Conservation (phyloP, 2,888 invertebrate genomes). For the Doris montereyensis region DNA sequence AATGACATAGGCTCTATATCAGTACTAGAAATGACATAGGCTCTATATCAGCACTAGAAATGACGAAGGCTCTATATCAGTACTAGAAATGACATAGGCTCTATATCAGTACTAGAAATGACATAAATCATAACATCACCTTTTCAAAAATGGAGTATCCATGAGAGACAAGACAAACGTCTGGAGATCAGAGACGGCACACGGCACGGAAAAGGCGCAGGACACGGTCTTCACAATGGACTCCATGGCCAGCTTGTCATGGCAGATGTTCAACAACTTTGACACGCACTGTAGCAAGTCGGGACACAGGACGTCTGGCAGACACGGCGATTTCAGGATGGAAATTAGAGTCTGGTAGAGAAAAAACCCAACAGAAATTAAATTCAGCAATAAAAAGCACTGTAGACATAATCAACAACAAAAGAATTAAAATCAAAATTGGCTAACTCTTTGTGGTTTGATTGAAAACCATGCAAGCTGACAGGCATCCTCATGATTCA, state of each 20-base stretch:
- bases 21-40: too few relatives aligned
- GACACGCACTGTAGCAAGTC: constrained; percentile 50
- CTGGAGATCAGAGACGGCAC: constrained; percentile 45
- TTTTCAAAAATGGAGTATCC: constrained; percentile 68
- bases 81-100: too few relatives aligned
- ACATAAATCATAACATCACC: constrained; percentile 54
- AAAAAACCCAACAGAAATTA: background rate
- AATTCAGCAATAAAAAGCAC: too few relatives aligned
- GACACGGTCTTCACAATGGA: constrained; percentile 52
- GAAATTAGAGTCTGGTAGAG: constrained; percentile 48
- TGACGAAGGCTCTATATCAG: too few relatives aligned
- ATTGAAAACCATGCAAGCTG: too few relatives aligned
- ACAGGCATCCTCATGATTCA: too few relatives aligned
- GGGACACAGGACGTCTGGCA: constrained; percentile 44
- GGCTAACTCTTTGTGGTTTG: too few relatives aligned
- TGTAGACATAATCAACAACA: too few relatives aligned
- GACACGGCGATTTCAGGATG: constrained; percentile 46
- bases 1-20: too few relatives aligned
- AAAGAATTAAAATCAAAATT: too few relatives aligned
- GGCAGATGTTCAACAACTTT: constrained; percentile 49
- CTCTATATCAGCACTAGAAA: too few relatives aligned
- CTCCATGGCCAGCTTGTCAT: constrained; percentile 50
- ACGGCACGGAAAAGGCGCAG: constrained; percentile 52
- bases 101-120: too few relatives aligned
- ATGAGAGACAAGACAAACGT: constrained; percentile 69